These are phyloP conservation scores for Papilio helenus DNA, from an alignment of 1,140 invertebrate species.

Conservation along the genomic window DNA sequence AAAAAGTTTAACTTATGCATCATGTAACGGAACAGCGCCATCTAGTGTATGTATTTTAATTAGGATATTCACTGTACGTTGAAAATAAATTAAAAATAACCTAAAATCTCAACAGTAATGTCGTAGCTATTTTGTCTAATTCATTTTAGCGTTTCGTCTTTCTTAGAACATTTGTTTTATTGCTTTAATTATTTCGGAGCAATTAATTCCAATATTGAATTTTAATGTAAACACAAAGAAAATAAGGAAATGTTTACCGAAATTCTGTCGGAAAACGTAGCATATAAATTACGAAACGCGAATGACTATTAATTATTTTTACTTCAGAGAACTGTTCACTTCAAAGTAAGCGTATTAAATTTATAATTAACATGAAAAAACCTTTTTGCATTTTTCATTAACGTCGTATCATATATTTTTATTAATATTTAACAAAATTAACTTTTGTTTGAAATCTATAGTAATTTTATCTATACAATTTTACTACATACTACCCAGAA, in stretches of 20 bases:
- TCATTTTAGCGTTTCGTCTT: background rate
- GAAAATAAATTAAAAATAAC: too few relatives aligned
- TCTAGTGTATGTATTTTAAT: background rate
- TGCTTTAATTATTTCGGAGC: background rate
- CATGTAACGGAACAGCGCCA: background rate
- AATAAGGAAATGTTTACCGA: background rate
- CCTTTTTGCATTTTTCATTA: constrained; percentile 8
- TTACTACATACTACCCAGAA: too few relatives aligned
- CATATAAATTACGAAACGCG: constrained; percentile 6
- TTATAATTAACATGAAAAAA: constrained; percentile 11
- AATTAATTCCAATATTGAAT: constrained; percentile 12
- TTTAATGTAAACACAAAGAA: constrained; percentile 10
- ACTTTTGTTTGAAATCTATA: too few relatives aligned
- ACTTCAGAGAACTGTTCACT: constrained; percentile 20
- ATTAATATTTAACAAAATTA: too few relatives aligned
- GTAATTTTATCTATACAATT: too few relatives aligned
- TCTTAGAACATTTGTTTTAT: background rate
- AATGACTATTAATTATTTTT: constrained; percentile 24
- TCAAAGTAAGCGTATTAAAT: constrained; percentile 11
- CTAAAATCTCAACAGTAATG: background rate
- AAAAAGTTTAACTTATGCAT: background rate
- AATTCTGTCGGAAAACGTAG: background rate
- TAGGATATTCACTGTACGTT: too few relatives aligned
- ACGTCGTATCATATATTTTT: too few relatives aligned
- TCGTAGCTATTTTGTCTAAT: background rate